Evolutionary conservation across 2,113 vertebrate genomes (phyloP).

Genomic region (Ia io): DNA sequence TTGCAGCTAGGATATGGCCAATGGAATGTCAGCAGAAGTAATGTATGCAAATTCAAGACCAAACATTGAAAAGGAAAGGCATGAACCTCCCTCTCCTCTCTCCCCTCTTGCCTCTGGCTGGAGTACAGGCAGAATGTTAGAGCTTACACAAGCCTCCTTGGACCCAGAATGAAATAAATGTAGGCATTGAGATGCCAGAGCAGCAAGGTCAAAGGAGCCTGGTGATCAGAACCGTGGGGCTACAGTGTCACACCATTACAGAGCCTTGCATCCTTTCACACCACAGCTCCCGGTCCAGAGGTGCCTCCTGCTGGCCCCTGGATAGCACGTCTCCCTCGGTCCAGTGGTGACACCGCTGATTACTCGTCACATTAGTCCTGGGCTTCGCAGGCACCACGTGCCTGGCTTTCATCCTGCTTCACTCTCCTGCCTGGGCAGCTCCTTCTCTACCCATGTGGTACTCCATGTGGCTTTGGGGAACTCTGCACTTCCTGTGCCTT

Average conservation of each 20-base stretch:
- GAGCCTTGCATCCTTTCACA: fast-evolving
- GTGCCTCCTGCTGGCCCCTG: background rate
- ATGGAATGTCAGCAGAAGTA: background rate
- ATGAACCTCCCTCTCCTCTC: background rate
- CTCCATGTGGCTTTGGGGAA: background rate
- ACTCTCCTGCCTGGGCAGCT: background rate
- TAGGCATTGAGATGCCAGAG: background rate
- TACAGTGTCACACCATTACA: background rate
- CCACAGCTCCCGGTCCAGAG: background rate
- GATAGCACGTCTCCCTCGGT: background rate
- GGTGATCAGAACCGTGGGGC: background rate
- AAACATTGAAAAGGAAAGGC: background rate
- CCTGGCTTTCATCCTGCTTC: background rate
- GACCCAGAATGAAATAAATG: background rate
- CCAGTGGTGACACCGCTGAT: background rate
- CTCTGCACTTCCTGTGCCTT: background rate
- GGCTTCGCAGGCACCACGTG: background rate
- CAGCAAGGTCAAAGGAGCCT: background rate
- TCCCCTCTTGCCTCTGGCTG: background rate
- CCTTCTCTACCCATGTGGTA: background rate
- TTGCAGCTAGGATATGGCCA: background rate
- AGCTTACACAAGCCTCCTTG: background rate
- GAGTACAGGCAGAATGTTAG: background rate
- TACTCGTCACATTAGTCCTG: background rate
- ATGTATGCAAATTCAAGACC: background rate